phyloP scores from a whole-genome alignment of 2,888 invertebrate genomes.

The Conchocele bisecta region DNA sequence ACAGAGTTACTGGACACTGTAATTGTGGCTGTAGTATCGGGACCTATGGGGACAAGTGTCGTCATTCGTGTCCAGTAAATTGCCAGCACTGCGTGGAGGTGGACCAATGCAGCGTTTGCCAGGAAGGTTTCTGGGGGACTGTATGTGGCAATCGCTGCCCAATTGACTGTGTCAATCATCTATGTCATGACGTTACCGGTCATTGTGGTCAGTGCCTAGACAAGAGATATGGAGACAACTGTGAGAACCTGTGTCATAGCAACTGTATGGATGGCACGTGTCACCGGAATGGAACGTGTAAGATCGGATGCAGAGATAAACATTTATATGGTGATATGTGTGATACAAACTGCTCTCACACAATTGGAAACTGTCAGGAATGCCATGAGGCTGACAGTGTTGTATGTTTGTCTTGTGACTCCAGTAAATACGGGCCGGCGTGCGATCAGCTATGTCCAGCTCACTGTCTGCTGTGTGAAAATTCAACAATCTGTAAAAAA shows the following conservation, averaged over 20 bases:
- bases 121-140: no score
- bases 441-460: constrained; percentile 40
- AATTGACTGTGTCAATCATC: no score
- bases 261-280: constrained; percentile 25
- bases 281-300: constrained; percentile 39
- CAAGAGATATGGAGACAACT: constrained; percentile 24
- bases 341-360: constrained; percentile 28
- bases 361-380: constrained; percentile 21
- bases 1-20: no score
- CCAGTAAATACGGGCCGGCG: constrained; percentile 18
- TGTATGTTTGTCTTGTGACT: constrained; percentile 27
- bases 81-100: no score
- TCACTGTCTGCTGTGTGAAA: constrained; percentile 30
- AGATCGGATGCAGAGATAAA: constrained; percentile 27
- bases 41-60: no score
- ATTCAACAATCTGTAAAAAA: constrained; percentile 22
- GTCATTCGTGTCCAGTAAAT: no score
- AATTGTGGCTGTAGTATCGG: no score
- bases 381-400: constrained; percentile 28
- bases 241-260: constrained; percentile 12
- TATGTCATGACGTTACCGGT: no score
- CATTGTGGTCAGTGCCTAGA: constrained; percentile 18
- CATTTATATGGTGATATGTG: constrained; percentile 32
- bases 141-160: no score
- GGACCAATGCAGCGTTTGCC: no score